Percentiles rank a stretch among this genome's conserved stretches.
Evolutionary conservation across 2,113 vertebrate genomes (phyloP).

Genomic region (Semnornis frantzii): DNA sequence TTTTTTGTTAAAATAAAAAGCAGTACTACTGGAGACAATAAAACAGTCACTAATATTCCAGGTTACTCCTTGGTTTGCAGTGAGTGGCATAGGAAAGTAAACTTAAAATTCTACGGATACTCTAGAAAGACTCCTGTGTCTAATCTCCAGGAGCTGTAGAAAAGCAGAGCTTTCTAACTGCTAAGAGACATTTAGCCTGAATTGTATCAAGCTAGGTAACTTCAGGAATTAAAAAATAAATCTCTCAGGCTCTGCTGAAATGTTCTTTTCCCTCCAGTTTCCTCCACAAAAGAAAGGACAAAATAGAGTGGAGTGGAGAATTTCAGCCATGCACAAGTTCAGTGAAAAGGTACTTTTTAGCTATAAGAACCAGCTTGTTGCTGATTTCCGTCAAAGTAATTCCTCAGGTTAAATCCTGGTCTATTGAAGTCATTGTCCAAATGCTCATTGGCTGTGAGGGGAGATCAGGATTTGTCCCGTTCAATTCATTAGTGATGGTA

Average conservation of each 20-base stretch:
- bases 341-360: slow-evolving; percentile 35
- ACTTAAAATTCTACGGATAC: slow-evolving; percentile 1
- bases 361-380: slow-evolving; percentile 56
- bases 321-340: neutral
- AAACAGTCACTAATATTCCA: neutral
- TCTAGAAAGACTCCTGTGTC: neutral
- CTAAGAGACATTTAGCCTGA: slow-evolving; percentile 6
- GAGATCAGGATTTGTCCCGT: slow-evolving; percentile 45
- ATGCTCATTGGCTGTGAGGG: slow-evolving; percentile 1
- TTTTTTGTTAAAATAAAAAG: too few species aligned
- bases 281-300: neutral
- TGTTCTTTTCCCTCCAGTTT: neutral
- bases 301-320: neutral
- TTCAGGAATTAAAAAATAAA: slow-evolving; percentile 21
- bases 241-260: neutral
- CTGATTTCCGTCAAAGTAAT: slow-evolving; percentile 77
- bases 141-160: neutral
- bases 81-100: neutral
- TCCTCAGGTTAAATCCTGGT: slow-evolving; percentile 61
- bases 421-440: slow-evolving; percentile 60
- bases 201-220: neutral
- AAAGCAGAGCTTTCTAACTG: neutral
- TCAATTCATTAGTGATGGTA: slow-evolving; percentile 67
- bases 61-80: neutral
- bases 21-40: neutral